Base-by-base conservation (phyloP, 92 coral and sea anemone genomes). In the Epizoanthus illoricatus region DNA sequence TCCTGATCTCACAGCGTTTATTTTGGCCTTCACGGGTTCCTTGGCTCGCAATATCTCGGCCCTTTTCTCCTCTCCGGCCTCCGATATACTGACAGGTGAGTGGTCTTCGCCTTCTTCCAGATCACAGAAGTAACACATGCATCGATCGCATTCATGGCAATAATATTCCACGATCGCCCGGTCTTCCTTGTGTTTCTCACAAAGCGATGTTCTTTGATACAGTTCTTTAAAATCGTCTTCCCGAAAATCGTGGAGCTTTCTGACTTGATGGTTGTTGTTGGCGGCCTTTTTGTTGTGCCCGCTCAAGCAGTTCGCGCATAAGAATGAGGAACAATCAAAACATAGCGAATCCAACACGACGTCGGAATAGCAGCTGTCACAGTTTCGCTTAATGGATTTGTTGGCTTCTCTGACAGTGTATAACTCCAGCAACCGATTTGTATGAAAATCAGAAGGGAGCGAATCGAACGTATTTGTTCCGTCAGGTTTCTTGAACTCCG, bases 121-220 rank as follows among this genome's bases (percentile, higher is more conserved):
- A 58, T 90, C 92, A 70, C 97, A 93, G 63, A 91, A 80, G 20
- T 82, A 84, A 39, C 97, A 93, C 84, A 93, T 85, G 81, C 90
- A 93, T 61, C 74, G 83, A 24, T 74, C 82, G 33, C 97, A 93
- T 61, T 91, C 91, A 4, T 85, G 89, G 67, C 97, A 93, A 66
- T 85, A 93, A 36, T 91, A 84, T 33, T 93, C 92, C 13, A 84
- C 85, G 5, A 88, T 86, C 69, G 90, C 92, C 49, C 69, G 72
- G 9, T 81, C 85, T 74, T 56, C 63, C 63, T 81, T 69, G 15
- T 93, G 91, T 73, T 93, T 91, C 10, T 59, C 67, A 36, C 97
- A 93, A 57, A 81, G 71, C 20, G 89, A 65, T 4, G 90, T 85
- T 60, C 97, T 89, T 39, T 59, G 80, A 80, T 88, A 80, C 7